These are phyloP conservation scores for Hypselothyrea guttata DNA, from an alignment of 2,888 invertebrate species.

Conservation along the genomic window DNA sequence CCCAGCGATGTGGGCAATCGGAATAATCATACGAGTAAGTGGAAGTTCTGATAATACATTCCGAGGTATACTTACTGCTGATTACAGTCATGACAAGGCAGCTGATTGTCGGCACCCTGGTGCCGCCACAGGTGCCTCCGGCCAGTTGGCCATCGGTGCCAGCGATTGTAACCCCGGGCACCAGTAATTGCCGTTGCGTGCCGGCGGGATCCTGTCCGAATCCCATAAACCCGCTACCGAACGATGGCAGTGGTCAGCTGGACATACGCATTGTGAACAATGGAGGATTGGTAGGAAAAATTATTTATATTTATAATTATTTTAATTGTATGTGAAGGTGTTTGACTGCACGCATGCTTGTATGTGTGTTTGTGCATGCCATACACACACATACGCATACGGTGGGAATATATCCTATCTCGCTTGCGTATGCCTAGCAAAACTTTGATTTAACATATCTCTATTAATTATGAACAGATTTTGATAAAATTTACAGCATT, in stretches of 20 bases:
- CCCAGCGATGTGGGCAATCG: conserved; percentile 48
- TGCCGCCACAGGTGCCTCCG: conserved; percentile 46
- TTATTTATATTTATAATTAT: no score
- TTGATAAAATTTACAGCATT: no score
- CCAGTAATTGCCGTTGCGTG: conserved; percentile 79
- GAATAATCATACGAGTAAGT: conserved; percentile 58
- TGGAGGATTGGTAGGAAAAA: conserved; percentile 76
- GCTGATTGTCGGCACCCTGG: conserved; percentile 66
- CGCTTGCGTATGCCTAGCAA: no score
- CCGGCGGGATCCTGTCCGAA: conserved; percentile 79
- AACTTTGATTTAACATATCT: no score
- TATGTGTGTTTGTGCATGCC: no score
- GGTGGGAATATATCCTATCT: no score
- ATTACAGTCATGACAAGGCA: conserved; percentile 71
- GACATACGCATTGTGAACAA: conserved; percentile 86
- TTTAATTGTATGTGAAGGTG: no score
- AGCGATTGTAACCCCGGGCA: conserved; percentile 44
- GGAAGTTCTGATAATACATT: not conserved
- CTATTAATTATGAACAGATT: no score
- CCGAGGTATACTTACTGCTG: no score
- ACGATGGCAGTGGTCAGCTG: conserved; percentile 84
- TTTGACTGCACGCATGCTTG: no score
- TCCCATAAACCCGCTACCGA: conserved; percentile 66
- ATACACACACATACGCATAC: no score
- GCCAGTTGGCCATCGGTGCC: conserved; percentile 55